Conservation (phyloP, 1,140 invertebrate species). For the Homarus americanus region DNA sequence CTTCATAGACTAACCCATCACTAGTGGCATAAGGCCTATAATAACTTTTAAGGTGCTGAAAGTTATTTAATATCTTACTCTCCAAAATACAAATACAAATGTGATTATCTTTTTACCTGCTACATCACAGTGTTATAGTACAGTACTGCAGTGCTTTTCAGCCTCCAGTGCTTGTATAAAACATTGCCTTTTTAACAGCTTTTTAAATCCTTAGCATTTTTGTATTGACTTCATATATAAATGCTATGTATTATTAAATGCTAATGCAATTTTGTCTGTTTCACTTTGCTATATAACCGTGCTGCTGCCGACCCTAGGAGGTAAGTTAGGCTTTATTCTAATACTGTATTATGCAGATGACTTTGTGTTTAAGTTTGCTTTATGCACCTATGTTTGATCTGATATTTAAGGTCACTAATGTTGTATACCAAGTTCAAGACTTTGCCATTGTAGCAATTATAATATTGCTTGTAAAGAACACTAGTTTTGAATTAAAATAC, state of each 20-base stretch:
- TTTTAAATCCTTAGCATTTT: slow-evolving; percentile 3
- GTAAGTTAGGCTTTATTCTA: slow-evolving; percentile 53
- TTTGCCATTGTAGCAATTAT: too few species aligned
- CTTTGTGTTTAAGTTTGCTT: not conserved
- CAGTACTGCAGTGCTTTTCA: not conserved
- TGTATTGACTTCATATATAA: slow-evolving; percentile 7
- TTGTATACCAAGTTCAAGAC: not conserved
- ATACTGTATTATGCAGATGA: not conserved
- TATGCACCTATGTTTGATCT: not conserved
- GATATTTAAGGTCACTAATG: not conserved
- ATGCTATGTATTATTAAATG: slow-evolving; percentile 31
- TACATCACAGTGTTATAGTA: not conserved
- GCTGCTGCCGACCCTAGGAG: slow-evolving; percentile 55
- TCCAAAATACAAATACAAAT: not conserved
- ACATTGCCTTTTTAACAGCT: not conserved
- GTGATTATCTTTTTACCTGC: too few species aligned
- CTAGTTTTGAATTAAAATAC: too few species aligned
- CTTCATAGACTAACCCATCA: not conserved
- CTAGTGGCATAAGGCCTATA: not conserved
- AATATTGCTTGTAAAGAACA: too few species aligned
- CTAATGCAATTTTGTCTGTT: slow-evolving; percentile 60
- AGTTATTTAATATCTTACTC: not conserved
- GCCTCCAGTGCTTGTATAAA: not conserved
- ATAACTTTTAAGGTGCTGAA: not conserved
- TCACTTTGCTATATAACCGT: slow-evolving; percentile 54